phyloP scores from a whole-genome alignment of 1,140 invertebrate genomes.

The Proctacanthus coquilletti region DNA sequence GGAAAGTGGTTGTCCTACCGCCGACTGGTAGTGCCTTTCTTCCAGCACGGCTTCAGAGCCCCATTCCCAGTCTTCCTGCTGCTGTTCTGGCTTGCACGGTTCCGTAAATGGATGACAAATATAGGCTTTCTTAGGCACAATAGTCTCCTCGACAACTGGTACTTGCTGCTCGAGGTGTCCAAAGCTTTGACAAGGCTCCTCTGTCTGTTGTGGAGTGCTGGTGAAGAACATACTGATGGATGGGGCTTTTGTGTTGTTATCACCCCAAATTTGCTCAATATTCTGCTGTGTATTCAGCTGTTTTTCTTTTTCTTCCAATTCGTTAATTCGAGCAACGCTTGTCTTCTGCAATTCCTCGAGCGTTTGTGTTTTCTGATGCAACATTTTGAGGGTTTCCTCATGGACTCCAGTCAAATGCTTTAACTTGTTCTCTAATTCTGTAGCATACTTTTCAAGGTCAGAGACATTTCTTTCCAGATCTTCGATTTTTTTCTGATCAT shows the following conservation, averaged over 20 bases:
- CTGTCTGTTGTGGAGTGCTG: conserved; percentile 2
- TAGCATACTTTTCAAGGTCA: conserved; percentile 25
- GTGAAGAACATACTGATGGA: conserved; percentile 2
- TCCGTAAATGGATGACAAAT: conserved; percentile 26
- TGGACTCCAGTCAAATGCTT: not conserved
- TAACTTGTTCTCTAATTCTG: conserved; percentile 18
- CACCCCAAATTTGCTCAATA: not conserved
- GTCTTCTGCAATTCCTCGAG: not conserved
- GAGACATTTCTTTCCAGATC: conserved; percentile 25
- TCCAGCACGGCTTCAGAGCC: conserved; percentile 33
- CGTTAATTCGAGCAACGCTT: not conserved
- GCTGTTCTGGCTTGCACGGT: not conserved
- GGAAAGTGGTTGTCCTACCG: not conserved
- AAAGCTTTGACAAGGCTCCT: not conserved
- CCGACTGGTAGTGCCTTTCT: conserved; percentile 19
- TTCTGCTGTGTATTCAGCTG: not conserved
- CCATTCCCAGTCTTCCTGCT: conserved; percentile 34
- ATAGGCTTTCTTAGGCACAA: conserved; percentile 37
- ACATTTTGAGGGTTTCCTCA: not conserved
- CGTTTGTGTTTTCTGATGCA: not conserved
- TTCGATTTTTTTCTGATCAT: conserved; percentile 19
- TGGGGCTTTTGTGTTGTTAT: not conserved
- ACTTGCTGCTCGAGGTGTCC: conserved; percentile 8
- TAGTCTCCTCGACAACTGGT: conserved; percentile 31
- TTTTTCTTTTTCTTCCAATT: not conserved